These are phyloP conservation scores for Odontophorus gujanensis DNA, from an alignment of 2,113 vertebrate genomes.

Conservation along the genomic window DNA sequence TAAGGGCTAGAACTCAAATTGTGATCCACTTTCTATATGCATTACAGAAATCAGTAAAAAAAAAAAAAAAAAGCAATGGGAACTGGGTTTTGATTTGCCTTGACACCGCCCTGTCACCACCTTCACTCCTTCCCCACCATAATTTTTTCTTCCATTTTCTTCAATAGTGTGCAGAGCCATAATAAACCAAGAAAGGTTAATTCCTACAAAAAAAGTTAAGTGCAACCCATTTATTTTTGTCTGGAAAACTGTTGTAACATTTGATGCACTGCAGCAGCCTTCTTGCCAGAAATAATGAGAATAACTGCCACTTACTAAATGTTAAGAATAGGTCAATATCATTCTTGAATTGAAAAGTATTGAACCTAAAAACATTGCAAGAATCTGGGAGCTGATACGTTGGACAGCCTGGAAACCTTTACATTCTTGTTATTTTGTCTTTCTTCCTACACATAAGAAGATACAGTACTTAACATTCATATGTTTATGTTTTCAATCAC, in stretches of 20 bases:
- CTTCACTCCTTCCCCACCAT: neutral
- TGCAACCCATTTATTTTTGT: constrained; percentile 15
- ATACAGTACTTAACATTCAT: neutral
- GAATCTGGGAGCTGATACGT: neutral
- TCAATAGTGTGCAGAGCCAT: neutral
- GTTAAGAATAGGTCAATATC: constrained; percentile 60
- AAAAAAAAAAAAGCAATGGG: neutral
- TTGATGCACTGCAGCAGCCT: constrained; percentile 4
- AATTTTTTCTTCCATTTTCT: neutral
- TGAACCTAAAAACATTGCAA: constrained; percentile 17
- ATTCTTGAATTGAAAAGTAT: constrained; percentile 13
- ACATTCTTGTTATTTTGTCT: neutral
- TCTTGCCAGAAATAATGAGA: constrained; percentile 58
- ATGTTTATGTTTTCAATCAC: neutral
- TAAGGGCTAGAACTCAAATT: fast-evolving
- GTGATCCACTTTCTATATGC: neutral
- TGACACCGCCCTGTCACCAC: fast-evolving
- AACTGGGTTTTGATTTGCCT: neutral
- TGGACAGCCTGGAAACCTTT: constrained; percentile 14
- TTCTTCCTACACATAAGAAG: neutral
- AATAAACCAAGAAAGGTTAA: constrained; percentile 48
- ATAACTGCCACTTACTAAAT: constrained; percentile 39
- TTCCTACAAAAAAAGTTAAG: constrained; percentile 6
- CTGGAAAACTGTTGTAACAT: neutral
- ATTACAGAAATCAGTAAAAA: neutral